phyloP scores from a whole-genome alignment of 2,888 invertebrate genomes.

The Phymatocera aterrima region DNA sequence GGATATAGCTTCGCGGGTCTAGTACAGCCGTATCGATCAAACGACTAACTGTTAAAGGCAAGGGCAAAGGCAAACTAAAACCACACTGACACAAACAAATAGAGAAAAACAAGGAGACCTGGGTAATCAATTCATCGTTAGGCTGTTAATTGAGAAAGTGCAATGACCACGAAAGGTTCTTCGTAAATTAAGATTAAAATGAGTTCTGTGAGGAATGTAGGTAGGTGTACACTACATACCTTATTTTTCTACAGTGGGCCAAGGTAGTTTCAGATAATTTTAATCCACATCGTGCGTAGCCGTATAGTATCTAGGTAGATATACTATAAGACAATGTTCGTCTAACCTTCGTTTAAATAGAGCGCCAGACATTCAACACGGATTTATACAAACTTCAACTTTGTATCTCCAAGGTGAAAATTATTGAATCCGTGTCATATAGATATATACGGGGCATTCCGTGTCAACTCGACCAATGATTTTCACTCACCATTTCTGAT shows the following conservation, averaged over 20 bases:
- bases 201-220: background rate
- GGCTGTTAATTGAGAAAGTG: background rate
- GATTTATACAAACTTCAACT: background rate
- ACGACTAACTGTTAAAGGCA: too few species aligned
- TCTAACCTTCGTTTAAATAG: background rate
- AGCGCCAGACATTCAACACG: background rate
- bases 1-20: too few species aligned
- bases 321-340: background rate
- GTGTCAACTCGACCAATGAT: too few species aligned
- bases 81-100: too few species aligned
- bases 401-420: background rate
- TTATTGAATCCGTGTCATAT: constrained; percentile 14
- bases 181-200: background rate
- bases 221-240: background rate
- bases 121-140: background rate
- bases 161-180: background rate
- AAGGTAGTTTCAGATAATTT: constrained; percentile 10
- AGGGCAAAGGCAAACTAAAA: too few species aligned
- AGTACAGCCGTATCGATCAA: too few species aligned
- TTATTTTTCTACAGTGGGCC: background rate
- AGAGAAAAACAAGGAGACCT: too few species aligned
- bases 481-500: too few species aligned
- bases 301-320: too few species aligned
- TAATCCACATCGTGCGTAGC: background rate
- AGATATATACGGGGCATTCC: too few species aligned